These are phyloP conservation scores for Xerus inauris DNA, from an alignment of 2,113 vertebrate species.

Conservation along the genomic window DNA sequence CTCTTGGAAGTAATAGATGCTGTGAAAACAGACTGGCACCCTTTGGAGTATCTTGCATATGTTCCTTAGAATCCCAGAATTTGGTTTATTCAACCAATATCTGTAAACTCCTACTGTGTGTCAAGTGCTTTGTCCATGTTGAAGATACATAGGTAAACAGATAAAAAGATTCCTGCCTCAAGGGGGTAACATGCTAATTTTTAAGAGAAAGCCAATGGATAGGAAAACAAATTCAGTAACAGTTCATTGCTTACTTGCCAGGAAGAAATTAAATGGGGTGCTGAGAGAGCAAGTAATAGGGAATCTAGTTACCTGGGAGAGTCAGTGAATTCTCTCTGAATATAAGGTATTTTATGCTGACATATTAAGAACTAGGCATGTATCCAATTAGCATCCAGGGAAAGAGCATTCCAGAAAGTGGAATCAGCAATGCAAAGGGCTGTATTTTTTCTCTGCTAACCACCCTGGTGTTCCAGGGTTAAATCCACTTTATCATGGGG, in stretches of 20 bases:
- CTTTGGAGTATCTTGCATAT: background rate
- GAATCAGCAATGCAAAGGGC: background rate
- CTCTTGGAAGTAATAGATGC: background rate
- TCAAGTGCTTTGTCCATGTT: background rate
- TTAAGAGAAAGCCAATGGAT: background rate
- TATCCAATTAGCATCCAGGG: background rate
- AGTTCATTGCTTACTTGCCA: too few relatives aligned
- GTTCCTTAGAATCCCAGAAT: background rate
- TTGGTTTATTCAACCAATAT: background rate
- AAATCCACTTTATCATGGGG: background rate
- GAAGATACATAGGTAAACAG: background rate
- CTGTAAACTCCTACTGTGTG: background rate
- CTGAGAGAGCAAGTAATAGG: background rate
- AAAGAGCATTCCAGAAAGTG: background rate
- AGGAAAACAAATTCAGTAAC: background rate
- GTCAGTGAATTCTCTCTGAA: background rate
- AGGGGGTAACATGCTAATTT: background rate
- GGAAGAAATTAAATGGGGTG: background rate
- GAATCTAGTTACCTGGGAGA: background rate
- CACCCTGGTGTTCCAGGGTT: background rate
- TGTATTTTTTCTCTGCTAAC: background rate
- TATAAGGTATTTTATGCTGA: background rate
- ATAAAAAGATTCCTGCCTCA: background rate
- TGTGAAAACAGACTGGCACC: background rate
- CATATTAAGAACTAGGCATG: background rate